Base-by-base conservation (phyloP, 2,888 invertebrate species). In the Chalcosyrphus nemorum region DNA sequence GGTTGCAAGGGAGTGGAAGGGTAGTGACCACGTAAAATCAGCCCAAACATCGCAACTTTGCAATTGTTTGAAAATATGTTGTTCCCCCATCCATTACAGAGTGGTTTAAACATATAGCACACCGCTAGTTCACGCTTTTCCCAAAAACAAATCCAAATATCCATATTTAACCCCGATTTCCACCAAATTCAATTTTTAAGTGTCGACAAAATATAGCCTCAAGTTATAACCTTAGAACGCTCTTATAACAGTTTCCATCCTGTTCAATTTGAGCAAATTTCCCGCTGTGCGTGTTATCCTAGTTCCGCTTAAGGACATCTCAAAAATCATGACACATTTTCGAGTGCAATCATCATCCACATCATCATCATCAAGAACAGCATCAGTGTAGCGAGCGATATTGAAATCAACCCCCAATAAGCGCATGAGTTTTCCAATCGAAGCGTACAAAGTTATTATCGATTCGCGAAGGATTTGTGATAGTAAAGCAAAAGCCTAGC, bases 321-420 rank as follows among this genome's bases (percentile, higher is more conserved):
- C 84, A 70, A 75, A 61, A 84, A 80, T 84, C 75, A 50, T 80
- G 84, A 75, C 84, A 84, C 70, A 75, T 52, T 84, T 75, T 80
- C 65, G 21, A 84, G 84, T 70, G 57, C 52, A 66, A 52, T 66
- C 82, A 72, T 66, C 72, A 54, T 27, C 35, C 41, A 15, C 29
- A 50, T 9, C 65, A 76, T 52, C 70, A 15, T n/a, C n/a, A n/a
- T n/a, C n/a, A n/a, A n/a, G n/a, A 50, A 15, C 29, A 50, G 9
- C 65, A 76, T 52, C 70, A 15, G 50, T 50, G 43, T 72, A 24
- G 43, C 29, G n/a, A 24, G 43, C 29, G n/a, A 52, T 74, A 74
- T 75, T 75, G 32, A 50, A 81, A 61, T 66, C 72, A 63, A 70
- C n/a, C 80, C 74, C 84, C 63, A 54, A 17, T 32, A 80, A 74